These are phyloP conservation scores for Drosophila chauvacae DNA, from an alignment of 1,140 invertebrate species.

Conservation along the genomic window DNA sequence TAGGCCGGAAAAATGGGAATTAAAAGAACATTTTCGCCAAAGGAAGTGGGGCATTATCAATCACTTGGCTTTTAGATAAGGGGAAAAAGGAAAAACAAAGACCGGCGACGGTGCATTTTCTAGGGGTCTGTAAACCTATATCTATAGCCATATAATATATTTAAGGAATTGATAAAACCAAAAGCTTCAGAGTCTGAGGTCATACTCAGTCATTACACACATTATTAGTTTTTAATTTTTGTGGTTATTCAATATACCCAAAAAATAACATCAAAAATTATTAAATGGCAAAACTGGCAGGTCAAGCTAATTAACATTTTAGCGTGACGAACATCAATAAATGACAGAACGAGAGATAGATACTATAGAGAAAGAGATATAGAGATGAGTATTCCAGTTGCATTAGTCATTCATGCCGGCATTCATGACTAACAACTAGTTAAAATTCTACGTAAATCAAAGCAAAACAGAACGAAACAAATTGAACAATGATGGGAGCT, in stretches of 20 bases:
- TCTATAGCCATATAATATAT: constrained; percentile 20
- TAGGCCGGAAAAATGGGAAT: constrained; percentile 33
- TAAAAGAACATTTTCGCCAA: constrained; percentile 51
- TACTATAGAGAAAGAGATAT: background rate
- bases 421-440: constrained; percentile 41
- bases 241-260: background rate
- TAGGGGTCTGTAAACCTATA: constrained; percentile 1
- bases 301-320: constrained; percentile 30
- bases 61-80: constrained; percentile 41
- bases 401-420: constrained; percentile 63
- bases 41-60: constrained; percentile 73
- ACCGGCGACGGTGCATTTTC: constrained; percentile 22
- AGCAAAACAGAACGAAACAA: constrained; percentile 12
- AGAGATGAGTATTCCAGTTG: constrained; percentile 13
- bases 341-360: constrained; percentile 1
- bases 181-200: constrained; percentile 3
- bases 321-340: constrained; percentile 28
- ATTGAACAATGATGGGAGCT: constrained; percentile 34
- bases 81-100: constrained; percentile 21
- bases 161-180: constrained; percentile 6
- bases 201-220: background rate
- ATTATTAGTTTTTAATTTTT: background rate
- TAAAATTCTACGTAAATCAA: constrained; percentile 10
- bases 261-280: background rate
- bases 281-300: constrained; percentile 13